Percentiles rank a stretch among this genome's conserved stretches.
These are phyloP conservation scores for Drosophila hydei DNA, from an alignment of 1,140 invertebrate species.

Conservation along the genomic window DNA sequence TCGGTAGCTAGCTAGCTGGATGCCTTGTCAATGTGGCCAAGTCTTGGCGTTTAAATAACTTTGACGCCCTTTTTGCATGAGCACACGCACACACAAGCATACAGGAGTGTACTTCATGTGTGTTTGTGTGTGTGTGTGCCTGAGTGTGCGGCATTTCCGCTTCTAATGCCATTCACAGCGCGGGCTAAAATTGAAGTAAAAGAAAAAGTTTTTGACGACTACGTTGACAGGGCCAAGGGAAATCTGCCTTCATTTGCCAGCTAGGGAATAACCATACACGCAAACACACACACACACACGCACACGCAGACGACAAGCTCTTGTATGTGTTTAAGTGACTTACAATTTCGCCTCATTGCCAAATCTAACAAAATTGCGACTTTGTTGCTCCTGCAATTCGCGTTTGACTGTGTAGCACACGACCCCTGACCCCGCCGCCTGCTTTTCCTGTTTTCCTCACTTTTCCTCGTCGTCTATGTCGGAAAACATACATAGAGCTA, in stretches of 20 bases:
- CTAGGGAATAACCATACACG: slow-evolving; percentile 45
- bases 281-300: slow-evolving; percentile 7
- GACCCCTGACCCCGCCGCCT: not conserved
- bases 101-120: not conserved
- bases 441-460: not conserved
- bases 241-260: slow-evolving; percentile 66
- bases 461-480: not conserved
- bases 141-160: slow-evolving; percentile 54
- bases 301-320: slow-evolving; percentile 7
- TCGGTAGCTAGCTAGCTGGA: not conserved
- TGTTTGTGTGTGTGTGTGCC: slow-evolving; percentile 12
- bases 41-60: slow-evolving; percentile 72
- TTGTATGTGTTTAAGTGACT: slow-evolving; percentile 55
- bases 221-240: slow-evolving; percentile 67
- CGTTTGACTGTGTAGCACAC: not conserved
- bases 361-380: slow-evolving; percentile 47
- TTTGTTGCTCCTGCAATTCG: slow-evolving; percentile 10
- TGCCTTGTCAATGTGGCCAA: slow-evolving; percentile 26
- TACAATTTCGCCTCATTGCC: slow-evolving; percentile 69
- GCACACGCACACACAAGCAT: slow-evolving; percentile 5
- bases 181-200: slow-evolving; percentile 30
- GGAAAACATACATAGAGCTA: slow-evolving; percentile 29
- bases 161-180: slow-evolving; percentile 54
- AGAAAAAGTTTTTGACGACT: slow-evolving; percentile 58
- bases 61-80: slow-evolving; percentile 62